These are phyloP conservation scores for Panagrolaimus sp. DNA, from an alignment of 1,140 invertebrate species.

Conservation along the genomic window DNA sequence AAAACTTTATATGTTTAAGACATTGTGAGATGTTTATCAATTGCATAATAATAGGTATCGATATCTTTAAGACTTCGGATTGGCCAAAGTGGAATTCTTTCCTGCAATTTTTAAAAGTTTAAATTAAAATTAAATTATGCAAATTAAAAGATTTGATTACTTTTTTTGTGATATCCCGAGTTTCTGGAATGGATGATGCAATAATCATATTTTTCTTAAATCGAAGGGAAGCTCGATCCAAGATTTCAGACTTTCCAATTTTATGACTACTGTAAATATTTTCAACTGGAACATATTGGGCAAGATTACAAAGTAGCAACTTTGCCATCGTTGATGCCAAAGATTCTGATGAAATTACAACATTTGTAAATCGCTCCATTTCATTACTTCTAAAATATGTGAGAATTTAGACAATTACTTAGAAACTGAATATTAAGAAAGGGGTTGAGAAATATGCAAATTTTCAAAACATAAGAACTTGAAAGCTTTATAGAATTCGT, in stretches of 20 bases:
- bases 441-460: too few relatives aligned
- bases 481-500: too few relatives aligned
- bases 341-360: constrained; percentile 20
- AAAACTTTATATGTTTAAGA: too few relatives aligned
- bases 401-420: too few relatives aligned
- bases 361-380: constrained; percentile 18
- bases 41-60: background rate
- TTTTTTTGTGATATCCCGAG: background rate
- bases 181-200: constrained; percentile 14
- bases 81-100: constrained; percentile 20
- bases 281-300: constrained; percentile 16
- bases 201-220: constrained; percentile 20
- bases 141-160: constrained; percentile 1
- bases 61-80: background rate
- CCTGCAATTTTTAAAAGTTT: constrained; percentile 3
- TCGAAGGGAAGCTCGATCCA: constrained; percentile 17
- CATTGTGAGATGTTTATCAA: constrained; percentile 12
- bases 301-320: constrained; percentile 13
- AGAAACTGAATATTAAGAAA: too few relatives aligned
- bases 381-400: too few relatives aligned
- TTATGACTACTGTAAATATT: constrained; percentile 25
- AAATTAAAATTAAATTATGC: background rate
- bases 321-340: constrained; percentile 21
- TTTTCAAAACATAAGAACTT: too few relatives aligned
- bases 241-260: constrained; percentile 5